Evolutionary conservation across 2,113 vertebrate species (phyloP), one percentile per base, ranked within the genome.

Genomic region (Saimiri boliviensis): DNA sequence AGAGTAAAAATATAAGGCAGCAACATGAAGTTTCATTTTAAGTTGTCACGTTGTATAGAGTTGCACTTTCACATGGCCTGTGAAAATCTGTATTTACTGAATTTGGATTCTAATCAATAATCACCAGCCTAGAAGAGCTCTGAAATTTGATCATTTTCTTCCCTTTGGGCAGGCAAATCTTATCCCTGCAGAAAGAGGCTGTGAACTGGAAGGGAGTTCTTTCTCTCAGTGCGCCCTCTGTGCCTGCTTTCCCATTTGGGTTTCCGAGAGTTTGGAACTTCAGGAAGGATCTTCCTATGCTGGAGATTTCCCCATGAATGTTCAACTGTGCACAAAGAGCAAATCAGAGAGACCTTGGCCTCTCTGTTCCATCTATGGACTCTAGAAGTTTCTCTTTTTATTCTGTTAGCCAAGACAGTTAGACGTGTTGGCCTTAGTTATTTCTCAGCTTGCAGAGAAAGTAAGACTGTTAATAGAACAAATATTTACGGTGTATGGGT

Each of bases 381-480:
- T 84, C 66, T 35, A 42, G 37, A 87, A 84, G 54, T 58, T 79
- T 32, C 1, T 27, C 25, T 79, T 68, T 89, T 94, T 30, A 42
- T 17, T 82, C 40, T 63, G 47, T n/a, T 60, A 77, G 17, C 12
- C 35, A 86, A 77, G 54, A 68, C 8, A 70, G 4, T 37, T 45
- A 71, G 74, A 37, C 12, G 30, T 32, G 5, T 40, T 83, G 23
- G 6, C 60, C 58, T 93, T 45, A 16, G 27, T 25, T 35, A 35
- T 74, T 86, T 74, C 40, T 40, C 35, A 80, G 60, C 42, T 89
- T 96, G 60, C 60, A 83, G 79, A 93, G 47, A 84, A 97, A 81
- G 54, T 30, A 52, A 25, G 71, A 56, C 16, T 45, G 32, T 27
- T n/a, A 42, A 42, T 0, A 40, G 9, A 68, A 20, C 13, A 9